Conservation (phyloP, 2,113 vertebrate genomes). For the Craseonycteris thonglongyai region DNA sequence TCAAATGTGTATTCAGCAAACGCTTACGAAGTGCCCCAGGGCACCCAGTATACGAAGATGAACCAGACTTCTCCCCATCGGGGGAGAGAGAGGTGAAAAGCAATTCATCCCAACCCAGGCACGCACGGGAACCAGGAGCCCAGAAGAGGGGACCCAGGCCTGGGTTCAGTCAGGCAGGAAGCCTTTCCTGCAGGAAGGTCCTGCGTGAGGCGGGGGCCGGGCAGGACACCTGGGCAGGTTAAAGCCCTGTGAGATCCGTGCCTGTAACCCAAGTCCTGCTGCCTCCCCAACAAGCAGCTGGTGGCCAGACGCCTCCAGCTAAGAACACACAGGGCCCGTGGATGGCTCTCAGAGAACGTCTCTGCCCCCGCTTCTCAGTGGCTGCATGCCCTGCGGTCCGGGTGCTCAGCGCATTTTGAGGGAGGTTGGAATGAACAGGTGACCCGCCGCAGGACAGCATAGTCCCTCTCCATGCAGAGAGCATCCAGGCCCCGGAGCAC, state of each 20-base stretch:
- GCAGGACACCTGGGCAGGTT: neutral
- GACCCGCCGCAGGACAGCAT: neutral
- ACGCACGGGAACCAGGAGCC: neutral
- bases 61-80: neutral
- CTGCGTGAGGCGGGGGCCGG: neutral
- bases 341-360: neutral
- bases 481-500: neutral
- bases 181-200: neutral
- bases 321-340: accelerated
- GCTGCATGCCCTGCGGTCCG: neutral
- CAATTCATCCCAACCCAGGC: neutral
- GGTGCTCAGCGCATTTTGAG: neutral
- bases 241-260: neutral
- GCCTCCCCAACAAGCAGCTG: neutral
- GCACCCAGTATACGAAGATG: neutral
- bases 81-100: neutral
- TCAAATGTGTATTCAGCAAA: neutral
- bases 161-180: neutral
- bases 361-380: neutral
- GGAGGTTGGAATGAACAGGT: neutral
- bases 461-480: neutral
- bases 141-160: neutral
- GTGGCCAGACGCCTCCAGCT: neutral
- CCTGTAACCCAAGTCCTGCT: neutral
- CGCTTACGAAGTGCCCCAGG: neutral